Percentiles rank a stretch among this genome's conserved stretches.
These are phyloP conservation scores for Ciconia nigra DNA, from an alignment of 2,797 vertebrate species.

Conservation along the genomic window DNA sequence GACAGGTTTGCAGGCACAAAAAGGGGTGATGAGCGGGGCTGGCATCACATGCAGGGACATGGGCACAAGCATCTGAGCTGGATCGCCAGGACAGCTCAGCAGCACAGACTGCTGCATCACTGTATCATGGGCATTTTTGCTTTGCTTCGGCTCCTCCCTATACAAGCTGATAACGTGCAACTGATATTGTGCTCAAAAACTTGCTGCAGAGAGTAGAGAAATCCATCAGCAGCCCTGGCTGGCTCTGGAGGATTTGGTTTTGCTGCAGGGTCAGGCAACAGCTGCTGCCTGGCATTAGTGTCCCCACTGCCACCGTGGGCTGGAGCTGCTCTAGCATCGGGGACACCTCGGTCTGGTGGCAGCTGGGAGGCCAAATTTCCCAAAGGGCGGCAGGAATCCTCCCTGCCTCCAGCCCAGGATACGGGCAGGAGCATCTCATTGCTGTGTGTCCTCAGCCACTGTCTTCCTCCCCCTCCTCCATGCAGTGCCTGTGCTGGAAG, in stretches of 20 bases:
- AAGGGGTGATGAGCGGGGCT: neutral
- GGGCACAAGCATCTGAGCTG: rapidly evolving
- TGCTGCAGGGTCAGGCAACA: neutral
- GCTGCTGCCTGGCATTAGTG: neutral
- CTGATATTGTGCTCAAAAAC: rapidly evolving
- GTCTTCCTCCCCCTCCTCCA: neutral
- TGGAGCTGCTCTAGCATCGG: neutral
- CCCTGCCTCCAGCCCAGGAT: neutral
- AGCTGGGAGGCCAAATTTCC: neutral
- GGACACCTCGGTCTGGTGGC: neutral
- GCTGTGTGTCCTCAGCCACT: neutral
- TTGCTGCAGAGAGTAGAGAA: neutral
- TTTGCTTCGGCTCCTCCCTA: neutral
- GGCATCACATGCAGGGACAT: neutral
- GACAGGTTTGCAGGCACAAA: neutral
- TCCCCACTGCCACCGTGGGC: neutral
- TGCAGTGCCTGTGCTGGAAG: rapidly evolving
- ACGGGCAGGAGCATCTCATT: neutral
- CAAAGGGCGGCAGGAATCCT: neutral
- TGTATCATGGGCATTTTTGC: neutral
- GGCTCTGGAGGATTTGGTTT: neutral
- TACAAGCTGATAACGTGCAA: rapidly evolving
- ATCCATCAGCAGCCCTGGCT: neutral
- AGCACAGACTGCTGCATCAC: rapidly evolving
- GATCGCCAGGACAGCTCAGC: neutral